Conservation (phyloP, 2,797 vertebrate genomes). For the Alectoris magna region DNA sequence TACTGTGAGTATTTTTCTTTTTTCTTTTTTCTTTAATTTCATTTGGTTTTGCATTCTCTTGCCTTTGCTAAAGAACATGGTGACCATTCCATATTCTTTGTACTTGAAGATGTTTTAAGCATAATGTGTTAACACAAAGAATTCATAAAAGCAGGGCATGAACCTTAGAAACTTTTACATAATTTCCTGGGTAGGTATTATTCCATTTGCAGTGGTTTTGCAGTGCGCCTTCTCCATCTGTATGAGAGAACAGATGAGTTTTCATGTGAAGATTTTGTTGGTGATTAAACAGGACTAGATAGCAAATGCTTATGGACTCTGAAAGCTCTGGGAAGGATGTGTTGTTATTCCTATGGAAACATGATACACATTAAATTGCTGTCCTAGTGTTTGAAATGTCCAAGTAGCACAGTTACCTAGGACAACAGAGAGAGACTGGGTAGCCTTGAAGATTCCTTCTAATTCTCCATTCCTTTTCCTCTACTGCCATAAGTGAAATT, state of each 20-base stretch:
- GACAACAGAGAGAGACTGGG: background rate
- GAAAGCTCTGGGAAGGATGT: background rate
- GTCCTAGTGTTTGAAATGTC: background rate
- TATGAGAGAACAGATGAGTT: background rate
- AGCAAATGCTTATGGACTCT: background rate
- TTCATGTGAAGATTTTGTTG: background rate
- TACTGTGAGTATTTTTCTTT: conserved; percentile 76
- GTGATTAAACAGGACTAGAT: background rate
- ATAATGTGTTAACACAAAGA: background rate
- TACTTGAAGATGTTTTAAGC: background rate
- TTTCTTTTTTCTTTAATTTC: background rate
- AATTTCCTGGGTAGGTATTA: background rate
- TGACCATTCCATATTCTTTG: background rate
- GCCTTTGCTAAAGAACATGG: background rate
- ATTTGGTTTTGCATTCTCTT: background rate
- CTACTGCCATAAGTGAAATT: background rate
- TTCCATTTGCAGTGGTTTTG: background rate
- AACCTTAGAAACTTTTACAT: background rate
- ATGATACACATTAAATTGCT: background rate
- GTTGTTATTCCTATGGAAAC: background rate
- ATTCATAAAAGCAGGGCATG: background rate
- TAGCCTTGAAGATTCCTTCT: background rate
- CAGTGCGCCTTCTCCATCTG: background rate
- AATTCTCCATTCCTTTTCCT: background rate
- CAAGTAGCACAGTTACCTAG: rapidly evolving